Conservation (phyloP, 2,113 vertebrate species). For the Rhea pennata region DNA sequence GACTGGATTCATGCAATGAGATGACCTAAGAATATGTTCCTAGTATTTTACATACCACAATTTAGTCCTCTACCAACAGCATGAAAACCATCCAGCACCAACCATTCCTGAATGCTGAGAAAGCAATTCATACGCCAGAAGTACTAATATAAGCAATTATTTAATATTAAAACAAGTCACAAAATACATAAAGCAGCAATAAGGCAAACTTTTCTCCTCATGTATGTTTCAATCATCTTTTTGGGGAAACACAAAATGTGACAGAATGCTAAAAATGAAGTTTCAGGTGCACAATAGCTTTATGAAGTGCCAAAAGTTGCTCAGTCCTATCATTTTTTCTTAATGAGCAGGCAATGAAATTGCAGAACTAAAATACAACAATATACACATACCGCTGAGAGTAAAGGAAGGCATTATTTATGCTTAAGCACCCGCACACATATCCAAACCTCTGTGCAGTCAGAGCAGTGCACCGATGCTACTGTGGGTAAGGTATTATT, state of each 20-base stretch:
- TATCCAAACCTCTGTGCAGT: neutral
- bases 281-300: neutral
- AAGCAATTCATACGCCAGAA: neutral
- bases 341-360: neutral
- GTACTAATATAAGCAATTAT: neutral
- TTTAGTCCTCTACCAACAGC: neutral
- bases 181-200: neutral
- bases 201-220: neutral
- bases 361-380: neutral
- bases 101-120: neutral
- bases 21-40: neutral
- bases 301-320: neutral
- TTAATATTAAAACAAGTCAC: neutral
- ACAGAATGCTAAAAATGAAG: neutral
- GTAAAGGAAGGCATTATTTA: neutral
- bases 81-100: neutral
- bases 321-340: neutral
- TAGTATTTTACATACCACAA: neutral
- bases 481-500: neutral
- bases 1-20: neutral
- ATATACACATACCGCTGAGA: neutral
- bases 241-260: neutral
- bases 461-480: neutral
- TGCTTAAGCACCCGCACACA: neutral
- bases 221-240: rapidly evolving